Percentiles rank a stretch among this genome's conserved stretches.
Conservation (phyloP, 1,140 invertebrate genomes). For the Brachionus sp. region DNA sequence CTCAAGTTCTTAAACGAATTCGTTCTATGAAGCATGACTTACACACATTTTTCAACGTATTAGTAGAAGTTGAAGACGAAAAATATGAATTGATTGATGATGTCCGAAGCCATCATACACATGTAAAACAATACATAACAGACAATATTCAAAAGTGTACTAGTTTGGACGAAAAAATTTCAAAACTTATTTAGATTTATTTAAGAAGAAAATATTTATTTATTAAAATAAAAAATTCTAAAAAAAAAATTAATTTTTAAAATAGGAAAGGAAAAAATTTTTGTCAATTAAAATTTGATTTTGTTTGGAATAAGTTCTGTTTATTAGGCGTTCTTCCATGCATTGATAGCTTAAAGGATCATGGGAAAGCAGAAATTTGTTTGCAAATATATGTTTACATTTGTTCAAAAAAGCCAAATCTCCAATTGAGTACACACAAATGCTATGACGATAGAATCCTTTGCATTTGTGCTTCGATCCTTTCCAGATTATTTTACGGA, state of each 20-base stretch:
- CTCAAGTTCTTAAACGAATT: slow-evolving; percentile 1
- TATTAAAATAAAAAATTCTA: not conserved
- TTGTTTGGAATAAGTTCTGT: not conserved
- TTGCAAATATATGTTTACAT: slow-evolving; percentile 52
- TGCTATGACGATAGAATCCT: slow-evolving; percentile 42
- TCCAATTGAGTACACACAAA: slow-evolving; percentile 51
- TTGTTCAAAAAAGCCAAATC: slow-evolving; percentile 50
- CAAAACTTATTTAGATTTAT: not conserved
- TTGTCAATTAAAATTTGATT: not conserved
- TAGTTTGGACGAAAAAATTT: not conserved
- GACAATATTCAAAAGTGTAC: not conserved
- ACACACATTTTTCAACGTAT: slow-evolving; percentile 11
- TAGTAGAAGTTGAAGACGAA: not conserved
- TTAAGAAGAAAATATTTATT: not conserved
- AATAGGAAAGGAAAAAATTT: not conserved
- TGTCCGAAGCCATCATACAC: not conserved
- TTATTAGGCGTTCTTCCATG: slow-evolving; percentile 50
- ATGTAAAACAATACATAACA: not conserved
- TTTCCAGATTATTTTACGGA: not conserved
- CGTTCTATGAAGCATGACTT: not conserved
- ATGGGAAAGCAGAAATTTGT: slow-evolving; percentile 53
- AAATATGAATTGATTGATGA: not conserved
- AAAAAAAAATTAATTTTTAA: not conserved
- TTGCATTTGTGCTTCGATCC: not conserved
- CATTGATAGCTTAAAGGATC: slow-evolving; percentile 52